phyloP scores from a whole-genome alignment of 2,888 invertebrate genomes.

The Ennomos erosarius region DNA sequence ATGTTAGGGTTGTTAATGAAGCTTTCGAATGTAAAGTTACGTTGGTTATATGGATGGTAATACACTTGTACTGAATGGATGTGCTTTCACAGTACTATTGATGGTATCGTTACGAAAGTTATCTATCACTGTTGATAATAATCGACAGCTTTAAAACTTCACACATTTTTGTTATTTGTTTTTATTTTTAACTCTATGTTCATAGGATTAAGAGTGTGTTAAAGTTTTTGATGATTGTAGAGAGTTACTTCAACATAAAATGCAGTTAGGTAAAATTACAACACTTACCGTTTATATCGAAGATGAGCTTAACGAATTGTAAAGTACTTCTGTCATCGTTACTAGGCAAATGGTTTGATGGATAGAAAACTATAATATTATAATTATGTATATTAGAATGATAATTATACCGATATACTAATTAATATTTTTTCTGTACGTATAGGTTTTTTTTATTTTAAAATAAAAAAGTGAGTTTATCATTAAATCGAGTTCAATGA shows the following conservation, averaged over 20 bases:
- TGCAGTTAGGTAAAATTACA: slow-evolving; percentile 21
- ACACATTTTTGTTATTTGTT: background rate
- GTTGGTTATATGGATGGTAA: slow-evolving; percentile 37
- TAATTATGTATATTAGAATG: no score
- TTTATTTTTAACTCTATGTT: slow-evolving; percentile 20
- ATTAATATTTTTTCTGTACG: no score
- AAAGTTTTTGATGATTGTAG: background rate
- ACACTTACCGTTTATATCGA: slow-evolving; percentile 17
- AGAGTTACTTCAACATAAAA: slow-evolving; percentile 1
- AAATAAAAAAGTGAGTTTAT: no score
- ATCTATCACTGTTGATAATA: slow-evolving; percentile 27
- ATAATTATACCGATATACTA: no score
- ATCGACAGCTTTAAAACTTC: slow-evolving; percentile 13
- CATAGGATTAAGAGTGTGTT: background rate
- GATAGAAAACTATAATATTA: no score
- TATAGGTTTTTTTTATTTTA: no score
- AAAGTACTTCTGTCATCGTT: slow-evolving; percentile 9
- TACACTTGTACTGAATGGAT: slow-evolving; percentile 45
- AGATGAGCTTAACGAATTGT: slow-evolving; percentile 18
- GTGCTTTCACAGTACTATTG: slow-evolving; percentile 64
- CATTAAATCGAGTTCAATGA: no score
- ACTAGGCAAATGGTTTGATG: background rate
- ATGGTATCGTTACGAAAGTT: slow-evolving; percentile 60
- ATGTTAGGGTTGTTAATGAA: background rate
- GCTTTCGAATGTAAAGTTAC: background rate